These are phyloP conservation scores for Paguma larvata DNA, from an alignment of 2,797 vertebrate species.

Conservation along the genomic window DNA sequence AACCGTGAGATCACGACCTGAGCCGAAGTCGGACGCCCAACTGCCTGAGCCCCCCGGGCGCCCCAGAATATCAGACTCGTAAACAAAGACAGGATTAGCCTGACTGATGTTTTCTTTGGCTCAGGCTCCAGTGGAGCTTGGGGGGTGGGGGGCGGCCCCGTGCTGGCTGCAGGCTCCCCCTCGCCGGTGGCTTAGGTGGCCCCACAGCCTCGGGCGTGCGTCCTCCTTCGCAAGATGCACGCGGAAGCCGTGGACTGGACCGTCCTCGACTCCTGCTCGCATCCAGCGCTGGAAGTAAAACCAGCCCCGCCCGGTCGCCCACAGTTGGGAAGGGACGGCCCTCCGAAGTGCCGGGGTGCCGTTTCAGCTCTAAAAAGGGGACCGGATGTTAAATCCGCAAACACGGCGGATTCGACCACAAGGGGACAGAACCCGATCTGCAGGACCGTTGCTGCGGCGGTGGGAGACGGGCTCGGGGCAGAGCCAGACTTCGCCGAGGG, in stretches of 20 bases:
- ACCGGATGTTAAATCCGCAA: neutral
- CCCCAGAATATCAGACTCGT: neutral
- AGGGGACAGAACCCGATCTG: accelerated
- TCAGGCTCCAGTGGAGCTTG: neutral
- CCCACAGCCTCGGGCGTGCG: accelerated
- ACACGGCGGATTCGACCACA: neutral
- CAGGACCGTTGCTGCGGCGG: accelerated
- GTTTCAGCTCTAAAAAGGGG: neutral
- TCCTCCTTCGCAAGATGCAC: accelerated
- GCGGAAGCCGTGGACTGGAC: accelerated
- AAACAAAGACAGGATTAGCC: neutral
- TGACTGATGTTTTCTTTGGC: neutral
- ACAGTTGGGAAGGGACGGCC: neutral
- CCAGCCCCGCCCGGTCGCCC: neutral
- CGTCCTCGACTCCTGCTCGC: accelerated
- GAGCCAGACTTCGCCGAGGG: neutral
- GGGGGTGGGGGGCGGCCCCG: accelerated
- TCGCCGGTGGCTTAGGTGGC: neutral
- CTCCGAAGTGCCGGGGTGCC: neutral
- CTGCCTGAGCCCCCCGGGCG: no score
- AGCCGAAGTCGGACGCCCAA: no score
- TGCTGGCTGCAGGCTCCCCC: neutral
- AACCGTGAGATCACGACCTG: no score
- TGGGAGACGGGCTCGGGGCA: neutral
- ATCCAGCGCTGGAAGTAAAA: neutral